Evolutionary conservation across 2,113 vertebrate species (phyloP).

Genomic region (Nothobranchius kuhntae): DNA sequence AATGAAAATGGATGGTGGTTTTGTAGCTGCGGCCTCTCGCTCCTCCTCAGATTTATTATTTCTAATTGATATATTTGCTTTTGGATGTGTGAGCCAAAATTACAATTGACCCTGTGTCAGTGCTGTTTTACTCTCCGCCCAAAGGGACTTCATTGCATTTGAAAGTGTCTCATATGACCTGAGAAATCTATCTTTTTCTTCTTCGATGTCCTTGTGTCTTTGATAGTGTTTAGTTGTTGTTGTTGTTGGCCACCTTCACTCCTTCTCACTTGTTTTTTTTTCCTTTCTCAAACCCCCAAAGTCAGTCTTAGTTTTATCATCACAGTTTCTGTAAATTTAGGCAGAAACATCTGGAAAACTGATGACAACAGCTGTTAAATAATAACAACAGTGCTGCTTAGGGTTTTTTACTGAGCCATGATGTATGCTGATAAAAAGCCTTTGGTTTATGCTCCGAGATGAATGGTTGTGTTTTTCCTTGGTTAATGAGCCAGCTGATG

Average conservation of each 20-base stretch:
- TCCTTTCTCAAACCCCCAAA: slow-evolving; percentile 24
- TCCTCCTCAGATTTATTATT: slow-evolving; percentile 79
- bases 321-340: slow-evolving; percentile 47
- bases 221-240: slow-evolving; percentile 52
- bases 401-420: slow-evolving; percentile 40
- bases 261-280: slow-evolving; percentile 22
- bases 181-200: slow-evolving; percentile 62
- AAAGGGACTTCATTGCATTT: slow-evolving; percentile 57
- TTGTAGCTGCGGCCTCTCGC: slow-evolving; percentile 56
- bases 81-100: slow-evolving; percentile 72
- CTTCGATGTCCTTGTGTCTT: slow-evolving; percentile 56
- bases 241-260: slow-evolving; percentile 36
- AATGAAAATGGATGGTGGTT: slow-evolving; percentile 84
- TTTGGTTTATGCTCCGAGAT: slow-evolving; percentile 51
- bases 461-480: slow-evolving; percentile 61
- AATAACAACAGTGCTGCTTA: slow-evolving; percentile 48
- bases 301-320: slow-evolving; percentile 61
- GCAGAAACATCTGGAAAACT: slow-evolving; percentile 55
- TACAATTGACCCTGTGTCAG: slow-evolving; percentile 81
- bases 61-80: slow-evolving; percentile 85
- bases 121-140: slow-evolving; percentile 60
- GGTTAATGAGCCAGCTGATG: slow-evolving; percentile 68
- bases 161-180: slow-evolving; percentile 69
- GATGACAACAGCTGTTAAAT: slow-evolving; percentile 68
- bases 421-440: slow-evolving; percentile 50